Base-by-base conservation (phyloP, 2,113 vertebrate species). In the Geothlypis trichas region DNA sequence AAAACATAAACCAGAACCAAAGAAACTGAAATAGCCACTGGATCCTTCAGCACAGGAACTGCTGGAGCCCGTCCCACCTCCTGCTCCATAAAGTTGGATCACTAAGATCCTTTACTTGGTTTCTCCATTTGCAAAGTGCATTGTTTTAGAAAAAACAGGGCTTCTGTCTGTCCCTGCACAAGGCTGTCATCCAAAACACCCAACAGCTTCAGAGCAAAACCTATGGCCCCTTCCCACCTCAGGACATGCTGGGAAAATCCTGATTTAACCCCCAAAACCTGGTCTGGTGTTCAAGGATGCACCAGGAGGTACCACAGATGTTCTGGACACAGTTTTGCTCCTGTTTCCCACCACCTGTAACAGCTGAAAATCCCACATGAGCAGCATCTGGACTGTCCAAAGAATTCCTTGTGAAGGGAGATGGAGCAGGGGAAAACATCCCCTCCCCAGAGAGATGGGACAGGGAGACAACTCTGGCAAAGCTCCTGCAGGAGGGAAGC, bases 221-320 rank as follows among this genome's bases (percentile, higher is more conserved):
- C 35, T 37, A 1, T 1, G 2, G 35, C 57, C 27, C 78, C 44
- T 75, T 65, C 61, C 13, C 30, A 5, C 33, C 3, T 1, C 0
- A 1, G 5, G 77, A 51, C n/a, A 27, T 0, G 1, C 57, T 31
- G 65, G 49, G 39, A 66, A 66, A 87, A 16, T 23, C 2, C 1
- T 4, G 57, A 39, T 30, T 41, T 22, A 68, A 62, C 17, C 47
- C 39, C 57, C 13, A 13, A 67, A 59, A 4, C 23, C 57, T 10
- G 20, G 5, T n/a, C 19, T 27, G 3, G 7, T 44, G 28, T 7
- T 35, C 59, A 24, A 15, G 69, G 47, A 35, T 11, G n/a, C 26
- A 11, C 9, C 15, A 13, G 13, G 39, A 52, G 24, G 59, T 9
- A 39, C 33, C 59, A 13, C 44, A 33, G 27, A 17, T 21, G 55